Conservation (phyloP, 2,113 vertebrate species). For the Rhipidura dahli region DNA sequence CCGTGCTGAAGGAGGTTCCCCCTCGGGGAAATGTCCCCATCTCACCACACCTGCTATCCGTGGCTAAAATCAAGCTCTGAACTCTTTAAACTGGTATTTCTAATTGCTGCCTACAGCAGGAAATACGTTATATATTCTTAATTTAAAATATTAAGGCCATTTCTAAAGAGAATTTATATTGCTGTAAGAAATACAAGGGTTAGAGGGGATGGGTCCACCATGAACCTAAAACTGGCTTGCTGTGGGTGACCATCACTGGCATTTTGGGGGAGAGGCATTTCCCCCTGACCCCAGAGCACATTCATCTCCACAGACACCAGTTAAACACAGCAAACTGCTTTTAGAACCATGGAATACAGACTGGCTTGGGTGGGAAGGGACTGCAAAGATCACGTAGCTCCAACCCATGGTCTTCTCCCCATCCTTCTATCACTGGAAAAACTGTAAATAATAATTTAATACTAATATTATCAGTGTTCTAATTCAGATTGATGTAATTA, state of each 20-base stretch:
- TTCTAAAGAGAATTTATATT: not conserved
- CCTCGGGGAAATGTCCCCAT: not conserved
- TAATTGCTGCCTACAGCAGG: not conserved
- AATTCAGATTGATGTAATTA: not conserved
- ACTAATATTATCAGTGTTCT: not conserved
- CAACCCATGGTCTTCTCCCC: not conserved
- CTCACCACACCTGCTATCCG: rapidly evolving
- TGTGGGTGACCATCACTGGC: not conserved
- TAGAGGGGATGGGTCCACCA: not conserved
- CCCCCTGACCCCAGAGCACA: rapidly evolving
- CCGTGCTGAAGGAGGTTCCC: rapidly evolving
- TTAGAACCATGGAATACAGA: rapidly evolving
- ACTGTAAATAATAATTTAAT: not conserved
- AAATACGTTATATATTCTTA: rapidly evolving
- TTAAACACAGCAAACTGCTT: not conserved
- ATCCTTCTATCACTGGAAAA: not conserved
- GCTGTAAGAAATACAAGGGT: not conserved
- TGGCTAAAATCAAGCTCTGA: rapidly evolving
- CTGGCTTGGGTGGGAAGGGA: not conserved
- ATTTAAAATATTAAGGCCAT: not conserved
- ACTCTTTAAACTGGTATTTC: not conserved
- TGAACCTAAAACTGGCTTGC: not conserved
- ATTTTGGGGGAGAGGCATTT: not conserved
- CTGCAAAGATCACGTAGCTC: rapidly evolving
- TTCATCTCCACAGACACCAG: not conserved